A percentile compares a stretch with the other conserved stretches of the same genome.
Evolutionary conservation across 2,888 invertebrate genomes (phyloP).

Genomic region (Andrena bucephala): DNA sequence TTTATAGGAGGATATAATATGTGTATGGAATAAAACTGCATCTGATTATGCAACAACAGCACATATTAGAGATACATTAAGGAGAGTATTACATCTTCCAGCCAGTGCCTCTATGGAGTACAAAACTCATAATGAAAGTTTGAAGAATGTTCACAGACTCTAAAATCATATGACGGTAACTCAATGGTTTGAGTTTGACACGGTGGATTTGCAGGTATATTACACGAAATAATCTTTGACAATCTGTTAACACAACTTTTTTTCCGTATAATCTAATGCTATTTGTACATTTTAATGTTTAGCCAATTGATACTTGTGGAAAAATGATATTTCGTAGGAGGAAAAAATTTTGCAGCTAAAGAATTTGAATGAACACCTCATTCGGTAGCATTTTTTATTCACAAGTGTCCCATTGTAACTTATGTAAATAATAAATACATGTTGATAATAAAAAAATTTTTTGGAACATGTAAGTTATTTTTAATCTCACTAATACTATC

Average conservation of each 20-base stretch:
- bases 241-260: neutral
- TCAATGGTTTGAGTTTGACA: conserved; percentile 22
- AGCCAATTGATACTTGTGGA: conserved; percentile 59
- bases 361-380: conserved; percentile 50
- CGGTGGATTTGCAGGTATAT: conserved; percentile 57
- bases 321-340: conserved; percentile 50
- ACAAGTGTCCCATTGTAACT: conserved; percentile 72
- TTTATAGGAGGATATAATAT: conserved; percentile 95
- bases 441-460: conserved; percentile 70
- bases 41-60: conserved; percentile 94
- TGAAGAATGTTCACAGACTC: conserved; percentile 86
- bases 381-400: conserved; percentile 62
- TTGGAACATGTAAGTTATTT: conserved; percentile 20
- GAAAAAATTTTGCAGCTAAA: conserved; percentile 53
- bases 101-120: conserved; percentile 97
- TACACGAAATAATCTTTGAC: neutral
- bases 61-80: conserved; percentile 97
- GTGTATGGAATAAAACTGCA: conserved; percentile 98
- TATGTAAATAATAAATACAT: conserved; percentile 74
- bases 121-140: conserved; percentile 93
- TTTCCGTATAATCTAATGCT: conserved; percentile 8
- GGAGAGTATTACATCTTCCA: conserved; percentile 97
- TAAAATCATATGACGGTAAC: conserved; percentile 58
- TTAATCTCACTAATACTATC: conserved; percentile 13
- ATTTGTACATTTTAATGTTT: conserved; percentile 40